Base-by-base conservation (phyloP, 2,113 vertebrate genomes). In the Saccopteryx leptura region DNA sequence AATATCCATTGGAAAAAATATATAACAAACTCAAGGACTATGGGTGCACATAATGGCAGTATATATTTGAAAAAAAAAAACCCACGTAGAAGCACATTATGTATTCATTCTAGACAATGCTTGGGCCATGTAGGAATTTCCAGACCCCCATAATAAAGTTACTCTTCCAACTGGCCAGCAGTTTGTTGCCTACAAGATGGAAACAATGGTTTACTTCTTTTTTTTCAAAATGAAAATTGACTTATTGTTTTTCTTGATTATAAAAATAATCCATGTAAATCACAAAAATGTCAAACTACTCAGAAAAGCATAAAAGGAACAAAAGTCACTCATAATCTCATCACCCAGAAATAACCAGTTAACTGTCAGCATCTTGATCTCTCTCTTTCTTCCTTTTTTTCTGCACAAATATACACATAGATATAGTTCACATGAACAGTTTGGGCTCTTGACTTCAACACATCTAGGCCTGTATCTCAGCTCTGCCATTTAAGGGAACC, bases 71-170 rank as follows among this genome's bases (percentile, higher is more conserved):
- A 56, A 74, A 24, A 56, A 82, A 84, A 86, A 89, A 83, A 74
- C 11, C 78, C 39, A 31, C 66, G 17, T 96, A 26, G 24, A 94
- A 95, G 74, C 50, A 65, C 66, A 90, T 87, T 96, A 88, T 85
- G 81, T 91, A 91, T 93, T 93, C 46, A 95, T 92, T 96, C 3
- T 78, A 72, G 72, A 82, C 71, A 94, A 60, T 95, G 52, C 46
- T 66, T 91, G 18, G 15, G 19, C 6, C 65, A 90, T 80, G 76
- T 39, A 68, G 39, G 5, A 46, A 82, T 95, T 94, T 93, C 58
- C 28, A 88, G 66, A 65, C 12, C 11, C 60, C 88, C 91, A 24
- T 92, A 92, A 95, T 86, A 85, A 90, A 95, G 56, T 33, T 93
- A 87, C 26, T 75, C 1, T 21, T 31, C 7, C 10, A 1, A 74